These are phyloP conservation scores for Anguilla rostrata DNA, from an alignment of 2,113 vertebrate genomes.

Conservation along the genomic window DNA sequence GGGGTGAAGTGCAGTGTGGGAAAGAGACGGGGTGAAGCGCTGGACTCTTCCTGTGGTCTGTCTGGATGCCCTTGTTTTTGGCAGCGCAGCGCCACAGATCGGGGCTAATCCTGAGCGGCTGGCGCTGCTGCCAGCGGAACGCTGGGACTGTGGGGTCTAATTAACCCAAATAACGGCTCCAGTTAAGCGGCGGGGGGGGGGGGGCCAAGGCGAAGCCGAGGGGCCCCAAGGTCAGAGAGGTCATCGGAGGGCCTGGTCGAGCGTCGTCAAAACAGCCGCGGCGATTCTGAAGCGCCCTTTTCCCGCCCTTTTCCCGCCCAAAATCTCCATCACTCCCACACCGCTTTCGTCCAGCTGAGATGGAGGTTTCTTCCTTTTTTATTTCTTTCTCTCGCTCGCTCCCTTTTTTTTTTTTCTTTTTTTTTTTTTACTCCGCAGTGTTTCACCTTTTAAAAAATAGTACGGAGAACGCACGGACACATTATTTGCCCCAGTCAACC, in stretches of 20 bases:
- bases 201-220: constrained; percentile 26
- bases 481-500: neutral
- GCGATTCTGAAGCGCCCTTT: neutral
- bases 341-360: neutral
- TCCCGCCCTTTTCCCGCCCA: neutral
- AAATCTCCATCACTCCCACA: neutral
- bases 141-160: constrained; percentile 20
- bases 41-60: no score
- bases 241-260: no score
- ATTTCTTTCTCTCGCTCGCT: no score
- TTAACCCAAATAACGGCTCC: constrained; percentile 37
- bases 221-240: constrained; percentile 18
- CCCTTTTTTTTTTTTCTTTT: neutral
- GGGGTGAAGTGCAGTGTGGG: no score
- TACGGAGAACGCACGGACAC: neutral
- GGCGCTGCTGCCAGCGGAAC: no score
- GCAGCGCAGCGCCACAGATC: no score
- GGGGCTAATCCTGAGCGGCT: no score
- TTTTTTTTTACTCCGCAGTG: neutral
- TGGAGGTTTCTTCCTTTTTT: neutral
- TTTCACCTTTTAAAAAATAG: constrained; percentile 3
- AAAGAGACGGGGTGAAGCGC: no score
- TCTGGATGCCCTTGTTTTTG: no score
- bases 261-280: neutral
- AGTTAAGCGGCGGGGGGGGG: constrained; percentile 35